Percentiles rank a stretch among this genome's conserved stretches.
phyloP scores from a whole-genome alignment of 2,797 vertebrate genomes.

The Chelonia mydas region DNA sequence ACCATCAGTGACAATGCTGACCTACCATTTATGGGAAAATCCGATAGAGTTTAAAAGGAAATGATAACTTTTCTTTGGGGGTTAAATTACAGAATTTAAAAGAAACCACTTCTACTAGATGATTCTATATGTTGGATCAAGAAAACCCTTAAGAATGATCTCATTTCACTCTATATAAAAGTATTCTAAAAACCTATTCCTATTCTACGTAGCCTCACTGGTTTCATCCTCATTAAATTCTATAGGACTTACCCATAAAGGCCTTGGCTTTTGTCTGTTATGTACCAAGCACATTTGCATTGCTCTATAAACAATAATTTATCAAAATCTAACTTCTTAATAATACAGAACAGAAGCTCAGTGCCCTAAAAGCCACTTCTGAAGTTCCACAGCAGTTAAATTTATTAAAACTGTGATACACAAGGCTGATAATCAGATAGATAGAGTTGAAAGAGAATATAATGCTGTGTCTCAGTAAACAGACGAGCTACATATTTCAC shows the following conservation, averaged over 20 bases:
- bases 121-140: not conserved
- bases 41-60: not conserved
- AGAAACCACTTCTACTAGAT: not conserved
- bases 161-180: not conserved
- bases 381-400: slow-evolving; percentile 46
- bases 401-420: slow-evolving; percentile 66
- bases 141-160: not conserved
- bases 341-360: slow-evolving; percentile 36
- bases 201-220: not conserved
- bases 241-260: slow-evolving; percentile 25
- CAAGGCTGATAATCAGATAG: slow-evolving; percentile 60
- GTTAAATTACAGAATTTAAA: not conserved
- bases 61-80: not conserved
- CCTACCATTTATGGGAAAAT: not conserved
- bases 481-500: slow-evolving; percentile 29
- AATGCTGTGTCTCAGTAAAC: slow-evolving; percentile 39
- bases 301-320: slow-evolving; percentile 45
- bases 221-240: slow-evolving; percentile 27
- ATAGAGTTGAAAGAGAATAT: not conserved
- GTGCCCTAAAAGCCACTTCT: slow-evolving; percentile 37
- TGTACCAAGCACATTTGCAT: slow-evolving; percentile 6
- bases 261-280: not conserved
- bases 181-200: not conserved
- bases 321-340: slow-evolving; percentile 37
- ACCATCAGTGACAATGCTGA: not conserved